Base-by-base conservation (phyloP, 30 jellyfish, hydroid and myxozoan species). In the Aurelia coerulea region DNA sequence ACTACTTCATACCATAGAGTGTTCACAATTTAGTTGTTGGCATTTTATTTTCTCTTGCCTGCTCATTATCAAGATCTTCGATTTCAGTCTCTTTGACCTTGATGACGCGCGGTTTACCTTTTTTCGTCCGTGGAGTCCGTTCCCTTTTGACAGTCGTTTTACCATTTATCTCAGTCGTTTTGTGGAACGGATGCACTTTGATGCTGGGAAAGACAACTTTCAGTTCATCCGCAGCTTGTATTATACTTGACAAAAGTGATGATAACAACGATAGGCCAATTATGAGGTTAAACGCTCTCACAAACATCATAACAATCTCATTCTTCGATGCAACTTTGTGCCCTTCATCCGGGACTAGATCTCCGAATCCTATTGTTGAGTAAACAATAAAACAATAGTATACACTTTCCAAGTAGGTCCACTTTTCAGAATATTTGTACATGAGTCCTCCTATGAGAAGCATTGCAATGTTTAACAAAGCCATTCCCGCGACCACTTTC, bases 311-410 rank as follows among this genome's bases (percentile, higher is more conserved):
- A 41, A 73, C 81, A 8, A 88, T 80, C 17, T 78, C 96, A 42
- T 78, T 79, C 12, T 64, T 59, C 14, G 79, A n/a, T 31, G 83
- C 80, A 23, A 73, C 72, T 60, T 78, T 56, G 49, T 88, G 96
- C 50, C 96, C 96, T 53, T 88, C 96, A 59, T 73, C 80, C 35
- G 96, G 96, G 35, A 88, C 96, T 81, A 88, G 78, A 64, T 88
- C 96, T 69, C 96, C 96, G 50, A 88, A 88, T 41, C 96, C 96
- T 14, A 88, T 88, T 2, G 96, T 88, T 7, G 90, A 75, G 32
- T 88, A 88, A 16, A 88, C 96, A 18, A 88, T 88, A 62, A 88
- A 88, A 62, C 96, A 88, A 59, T 75, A 88, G 68, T 88, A 88
- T 10, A 88, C 85, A 8, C 96, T 79, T 49, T 88, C 96, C 13